Evolutionary conservation across 2,113 vertebrate species (phyloP).

Genomic region (Eurypyga helias): DNA sequence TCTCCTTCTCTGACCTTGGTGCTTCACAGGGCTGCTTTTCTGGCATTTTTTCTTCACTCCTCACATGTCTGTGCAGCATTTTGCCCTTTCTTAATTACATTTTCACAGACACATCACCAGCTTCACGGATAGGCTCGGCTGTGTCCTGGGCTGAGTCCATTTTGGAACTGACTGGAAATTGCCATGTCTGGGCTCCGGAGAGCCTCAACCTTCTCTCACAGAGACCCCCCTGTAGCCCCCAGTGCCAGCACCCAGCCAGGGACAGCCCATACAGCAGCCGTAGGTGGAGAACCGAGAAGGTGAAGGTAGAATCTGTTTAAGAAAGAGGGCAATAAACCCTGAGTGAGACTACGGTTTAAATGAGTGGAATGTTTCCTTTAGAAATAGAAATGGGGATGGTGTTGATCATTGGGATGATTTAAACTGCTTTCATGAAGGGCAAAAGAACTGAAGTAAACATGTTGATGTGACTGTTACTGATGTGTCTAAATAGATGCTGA

Average conservation of each 20-base stretch:
- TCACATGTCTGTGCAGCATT: neutral
- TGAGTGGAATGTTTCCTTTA: neutral
- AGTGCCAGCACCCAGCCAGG: neutral
- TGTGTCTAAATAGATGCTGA: rapidly evolving
- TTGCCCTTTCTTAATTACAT: neutral
- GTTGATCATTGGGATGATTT: neutral
- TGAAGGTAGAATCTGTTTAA: neutral
- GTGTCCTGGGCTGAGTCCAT: rapidly evolving
- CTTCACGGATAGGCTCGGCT: neutral
- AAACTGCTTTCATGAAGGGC: neutral
- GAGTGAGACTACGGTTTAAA: neutral
- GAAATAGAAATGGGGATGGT: neutral
- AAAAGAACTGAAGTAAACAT: neutral
- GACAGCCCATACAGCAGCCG: neutral
- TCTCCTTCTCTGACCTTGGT: neutral
- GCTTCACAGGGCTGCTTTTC: neutral
- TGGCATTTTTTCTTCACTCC: neutral
- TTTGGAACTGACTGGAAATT: too few relatives aligned
- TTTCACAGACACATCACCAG: neutral
- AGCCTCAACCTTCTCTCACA: neutral
- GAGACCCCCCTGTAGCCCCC: neutral
- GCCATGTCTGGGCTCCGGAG: rapidly evolving
- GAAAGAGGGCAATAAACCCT: neutral
- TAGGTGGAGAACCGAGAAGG: neutral
- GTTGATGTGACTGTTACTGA: neutral